Evolutionary conservation across 2,113 vertebrate genomes (phyloP).

Genomic region (Saguinus imperator): DNA sequence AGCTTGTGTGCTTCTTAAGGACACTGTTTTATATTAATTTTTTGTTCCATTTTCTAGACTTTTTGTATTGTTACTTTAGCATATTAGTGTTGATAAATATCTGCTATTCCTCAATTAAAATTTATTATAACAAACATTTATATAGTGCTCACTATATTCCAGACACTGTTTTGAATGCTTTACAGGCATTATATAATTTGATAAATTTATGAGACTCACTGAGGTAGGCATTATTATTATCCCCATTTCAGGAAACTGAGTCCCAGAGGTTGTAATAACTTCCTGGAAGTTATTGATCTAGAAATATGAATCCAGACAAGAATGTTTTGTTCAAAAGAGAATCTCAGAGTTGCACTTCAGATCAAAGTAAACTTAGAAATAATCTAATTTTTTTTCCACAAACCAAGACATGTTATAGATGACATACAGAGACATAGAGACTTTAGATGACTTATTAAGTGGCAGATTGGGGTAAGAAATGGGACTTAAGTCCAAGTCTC

Average conservation of each 20-base stretch:
- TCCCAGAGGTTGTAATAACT: neutral
- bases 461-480: neutral
- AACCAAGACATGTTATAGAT: neutral
- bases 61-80: neutral
- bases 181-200: neutral
- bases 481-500: neutral
- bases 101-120: neutral
- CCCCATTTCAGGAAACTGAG: neutral
- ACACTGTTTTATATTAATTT: neutral
- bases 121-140: slow-evolving; percentile 19
- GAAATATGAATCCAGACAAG: neutral
- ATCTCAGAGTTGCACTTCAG: slow-evolving; percentile 5
- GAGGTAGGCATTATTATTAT: neutral
- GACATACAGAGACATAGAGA: neutral
- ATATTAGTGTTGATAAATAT: neutral
- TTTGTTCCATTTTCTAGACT: neutral
- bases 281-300: neutral
- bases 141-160: neutral
- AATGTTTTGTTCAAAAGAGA: neutral
- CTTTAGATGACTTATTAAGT: neutral
- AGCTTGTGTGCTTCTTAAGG: neutral
- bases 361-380: neutral
- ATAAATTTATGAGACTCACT: neutral
- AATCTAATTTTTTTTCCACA: neutral
- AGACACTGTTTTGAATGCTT: slow-evolving; percentile 16